Evolutionary conservation across 2,113 vertebrate genomes (phyloP).

Genomic region (Corythoichthys haematopterus): DNA sequence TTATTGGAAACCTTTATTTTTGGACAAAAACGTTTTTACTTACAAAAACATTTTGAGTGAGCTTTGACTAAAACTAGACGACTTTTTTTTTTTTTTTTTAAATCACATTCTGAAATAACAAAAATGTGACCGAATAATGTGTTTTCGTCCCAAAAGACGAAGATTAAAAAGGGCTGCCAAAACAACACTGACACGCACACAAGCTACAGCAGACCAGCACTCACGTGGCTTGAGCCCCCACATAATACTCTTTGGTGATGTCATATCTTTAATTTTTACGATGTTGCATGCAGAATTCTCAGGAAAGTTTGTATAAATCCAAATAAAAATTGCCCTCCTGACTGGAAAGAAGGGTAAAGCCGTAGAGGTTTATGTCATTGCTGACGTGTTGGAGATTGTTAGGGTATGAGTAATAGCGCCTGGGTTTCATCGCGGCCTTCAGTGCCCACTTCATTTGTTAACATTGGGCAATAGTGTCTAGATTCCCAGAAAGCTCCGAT

Average conservation of each 20-base stretch:
- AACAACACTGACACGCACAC: slow-evolving; percentile 22
- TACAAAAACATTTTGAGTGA: too few relatives aligned
- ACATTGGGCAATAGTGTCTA: slow-evolving; percentile 41
- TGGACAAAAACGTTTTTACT: too few relatives aligned
- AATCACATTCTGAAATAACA: too few relatives aligned
- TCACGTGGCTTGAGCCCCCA: slow-evolving; percentile 29
- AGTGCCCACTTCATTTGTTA: slow-evolving; percentile 36
- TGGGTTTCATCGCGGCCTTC: slow-evolving; percentile 56
- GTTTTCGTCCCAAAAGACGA: too few relatives aligned
- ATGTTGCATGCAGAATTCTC: slow-evolving; percentile 37
- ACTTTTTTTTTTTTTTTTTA: too few relatives aligned
- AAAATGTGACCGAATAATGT: too few relatives aligned
- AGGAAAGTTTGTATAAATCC: slow-evolving; percentile 56
- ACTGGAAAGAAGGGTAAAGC: slow-evolving; percentile 31
- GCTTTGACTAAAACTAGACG: too few relatives aligned
- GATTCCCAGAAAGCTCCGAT: slow-evolving; percentile 52
- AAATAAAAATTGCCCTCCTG: slow-evolving; percentile 60
- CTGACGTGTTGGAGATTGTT: slow-evolving; percentile 53
- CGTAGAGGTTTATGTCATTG: slow-evolving; percentile 54
- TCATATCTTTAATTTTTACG: slow-evolving; percentile 63
- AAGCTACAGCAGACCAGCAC: slow-evolving; percentile 17
- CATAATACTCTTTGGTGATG: slow-evolving; percentile 51
- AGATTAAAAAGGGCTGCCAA: too few relatives aligned
- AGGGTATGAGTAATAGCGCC: slow-evolving; percentile 59
- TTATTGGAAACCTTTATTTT: too few relatives aligned